Base-by-base conservation (phyloP, 2,797 vertebrate genomes). In the Mycteria americana region DNA sequence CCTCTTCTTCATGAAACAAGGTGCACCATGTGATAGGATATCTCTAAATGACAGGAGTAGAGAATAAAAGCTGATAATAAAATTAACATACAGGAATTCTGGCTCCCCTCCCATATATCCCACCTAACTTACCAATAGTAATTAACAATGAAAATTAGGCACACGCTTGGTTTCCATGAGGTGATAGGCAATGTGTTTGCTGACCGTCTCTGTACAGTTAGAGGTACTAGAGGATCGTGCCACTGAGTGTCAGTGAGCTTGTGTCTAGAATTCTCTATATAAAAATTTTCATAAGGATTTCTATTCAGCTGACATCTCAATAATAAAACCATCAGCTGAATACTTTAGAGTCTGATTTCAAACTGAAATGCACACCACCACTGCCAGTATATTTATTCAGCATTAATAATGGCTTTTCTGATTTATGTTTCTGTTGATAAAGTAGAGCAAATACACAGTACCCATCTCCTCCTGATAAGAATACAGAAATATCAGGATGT, bases 401-500 rank as follows among this genome's bases (percentile, higher is more conserved):
- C 48, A 79, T 79, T 87, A 88, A 37, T 89, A 93, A 74, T 3
- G 9, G 35, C 45, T 69, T 88, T 91, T 50, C 59, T 78, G 57
- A 68, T 85, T 85, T 89, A 85, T 51, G 50, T n/a, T 91, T 73
- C 68, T 96, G 73, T 65, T 75, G 72, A 78, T 73, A 85, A 73
- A 85, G 23, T 25, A 88, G 16, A 84, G 51, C 46, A 90, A 78
- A 95, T 46, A 93, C 48, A 81, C 53, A 53, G 33, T 31, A 82
- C 25, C 37, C 12, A 56, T 86, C 50, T 82, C 22, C 37, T 87
- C 18, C 60, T 95, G 78, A 65, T 75, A 93, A 84, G 68, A 79
- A 93, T 60, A 72, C 16, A 84, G 54, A 94, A 76, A 77, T 90
- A 87, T 50, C 68, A 45, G 63, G n/a, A 85, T 30, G 16, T 48